phyloP scores from a whole-genome alignment of 1,140 invertebrate genomes.

The Cheumatopsyche charites region DNA sequence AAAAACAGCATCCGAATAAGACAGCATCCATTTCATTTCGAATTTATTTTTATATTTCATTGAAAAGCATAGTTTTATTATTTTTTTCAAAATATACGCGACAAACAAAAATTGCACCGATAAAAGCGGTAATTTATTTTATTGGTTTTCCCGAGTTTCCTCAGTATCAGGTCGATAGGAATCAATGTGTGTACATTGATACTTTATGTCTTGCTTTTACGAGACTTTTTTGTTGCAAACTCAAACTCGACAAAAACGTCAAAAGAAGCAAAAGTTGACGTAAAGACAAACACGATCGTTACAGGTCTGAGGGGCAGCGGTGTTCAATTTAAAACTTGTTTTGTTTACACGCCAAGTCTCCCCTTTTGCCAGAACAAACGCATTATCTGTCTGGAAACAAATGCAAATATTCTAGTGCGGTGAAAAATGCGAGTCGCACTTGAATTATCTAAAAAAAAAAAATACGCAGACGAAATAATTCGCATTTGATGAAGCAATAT shows the following conservation, averaged over 20 bases:
- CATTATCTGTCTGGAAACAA: slow-evolving; percentile 39
- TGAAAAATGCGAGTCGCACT: not conserved
- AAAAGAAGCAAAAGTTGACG: slow-evolving; percentile 35
- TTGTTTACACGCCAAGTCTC: slow-evolving; percentile 36
- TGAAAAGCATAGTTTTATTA: too few relatives aligned
- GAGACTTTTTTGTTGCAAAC: slow-evolving; percentile 42
- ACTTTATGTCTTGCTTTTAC: slow-evolving; percentile 43
- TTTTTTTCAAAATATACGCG: too few relatives aligned
- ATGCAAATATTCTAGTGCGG: slow-evolving; percentile 37
- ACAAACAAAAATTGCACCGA: not conserved
- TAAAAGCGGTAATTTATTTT: slow-evolving; percentile 17
- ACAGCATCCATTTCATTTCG: too few relatives aligned
- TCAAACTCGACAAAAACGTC: slow-evolving; percentile 43
- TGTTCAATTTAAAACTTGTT: slow-evolving; percentile 45
- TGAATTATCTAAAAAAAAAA: not conserved
- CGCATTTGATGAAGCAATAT: not conserved
- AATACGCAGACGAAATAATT: not conserved
- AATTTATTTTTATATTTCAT: too few relatives aligned
- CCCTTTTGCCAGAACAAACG: slow-evolving; percentile 26
- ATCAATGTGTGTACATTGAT: slow-evolving; percentile 37
- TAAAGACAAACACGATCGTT: slow-evolving; percentile 47
- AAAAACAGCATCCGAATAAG: not conserved
- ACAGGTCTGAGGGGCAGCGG: slow-evolving; percentile 28
- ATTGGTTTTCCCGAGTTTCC: not conserved
- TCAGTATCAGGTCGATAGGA: slow-evolving; percentile 6